Evolutionary conservation across 2,797 vertebrate genomes (phyloP).

Genomic region (Girardinus metallicus): DNA sequence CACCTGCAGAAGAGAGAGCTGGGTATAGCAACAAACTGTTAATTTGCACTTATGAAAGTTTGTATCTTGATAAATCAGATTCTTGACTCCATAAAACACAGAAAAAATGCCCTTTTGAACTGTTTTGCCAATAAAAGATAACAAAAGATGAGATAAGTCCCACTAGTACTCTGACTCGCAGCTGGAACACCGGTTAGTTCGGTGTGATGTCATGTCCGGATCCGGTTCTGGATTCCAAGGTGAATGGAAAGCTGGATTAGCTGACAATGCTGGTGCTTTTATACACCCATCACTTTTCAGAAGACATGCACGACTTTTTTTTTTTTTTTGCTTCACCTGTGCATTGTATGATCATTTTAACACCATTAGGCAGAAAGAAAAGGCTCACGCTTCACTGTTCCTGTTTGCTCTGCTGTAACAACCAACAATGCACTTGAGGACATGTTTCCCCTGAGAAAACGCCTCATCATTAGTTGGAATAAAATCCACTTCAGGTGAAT

Average conservation of each 20-base stretch:
- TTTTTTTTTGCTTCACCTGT: neutral
- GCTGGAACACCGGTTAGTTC: neutral
- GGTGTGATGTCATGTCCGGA: neutral
- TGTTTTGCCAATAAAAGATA: neutral
- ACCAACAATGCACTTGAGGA: neutral
- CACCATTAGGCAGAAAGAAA: neutral
- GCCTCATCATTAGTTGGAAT: neutral
- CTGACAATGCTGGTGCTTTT: neutral
- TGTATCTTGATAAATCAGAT: neutral
- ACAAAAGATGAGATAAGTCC: neutral
- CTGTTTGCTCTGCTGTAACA: conserved; percentile 1
- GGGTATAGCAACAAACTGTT: neutral
- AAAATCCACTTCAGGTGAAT: neutral
- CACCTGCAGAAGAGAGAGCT: neutral
- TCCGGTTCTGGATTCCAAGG: neutral
- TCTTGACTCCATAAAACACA: neutral
- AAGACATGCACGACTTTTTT: neutral
- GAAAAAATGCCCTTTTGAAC: neutral
- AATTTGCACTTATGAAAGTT: neutral
- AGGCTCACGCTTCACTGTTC: neutral
- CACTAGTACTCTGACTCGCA: neutral
- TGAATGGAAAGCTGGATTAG: neutral
- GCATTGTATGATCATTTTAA: neutral
- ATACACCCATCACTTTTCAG: neutral
- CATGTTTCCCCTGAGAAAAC: conserved; percentile 2